These are phyloP conservation scores for Gambusia yucatana DNA, from an alignment of 2,797 vertebrate genomes.

Conservation along the genomic window DNA sequence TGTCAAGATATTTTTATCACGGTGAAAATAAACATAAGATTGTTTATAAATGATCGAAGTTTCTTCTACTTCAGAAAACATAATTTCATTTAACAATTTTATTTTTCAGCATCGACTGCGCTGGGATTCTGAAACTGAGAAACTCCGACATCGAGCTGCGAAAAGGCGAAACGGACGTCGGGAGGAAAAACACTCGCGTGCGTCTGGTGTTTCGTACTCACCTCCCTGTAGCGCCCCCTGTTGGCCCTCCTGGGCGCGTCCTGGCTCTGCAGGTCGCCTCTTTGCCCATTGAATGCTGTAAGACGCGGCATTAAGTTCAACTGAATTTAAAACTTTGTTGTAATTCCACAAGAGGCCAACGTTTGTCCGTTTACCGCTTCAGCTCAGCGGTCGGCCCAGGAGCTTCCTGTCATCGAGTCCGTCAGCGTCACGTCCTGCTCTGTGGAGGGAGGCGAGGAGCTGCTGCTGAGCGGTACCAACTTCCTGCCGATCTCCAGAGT, in stretches of 20 bases:
- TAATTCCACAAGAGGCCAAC: background rate
- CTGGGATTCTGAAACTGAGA: slow-evolving; percentile 92
- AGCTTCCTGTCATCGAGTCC: slow-evolving; percentile 91
- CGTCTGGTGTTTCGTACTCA: slow-evolving; percentile 91
- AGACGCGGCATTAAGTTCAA: slow-evolving; percentile 57
- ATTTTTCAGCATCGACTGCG: slow-evolving; percentile 88
- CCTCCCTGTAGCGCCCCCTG: slow-evolving; percentile 83
- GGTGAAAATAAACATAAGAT: background rate
- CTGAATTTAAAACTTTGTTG: background rate
- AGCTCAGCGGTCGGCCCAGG: slow-evolving; percentile 95
- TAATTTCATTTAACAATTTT: background rate
- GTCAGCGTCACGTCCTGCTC: slow-evolving; percentile 87
- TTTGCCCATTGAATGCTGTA: slow-evolving; percentile 93
- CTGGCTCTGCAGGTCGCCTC: slow-evolving; percentile 90
- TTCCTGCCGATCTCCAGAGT: slow-evolving; percentile 91
- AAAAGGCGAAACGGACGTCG: slow-evolving; percentile 95
- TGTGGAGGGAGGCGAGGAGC: slow-evolving; percentile 89
- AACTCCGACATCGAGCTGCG: slow-evolving; percentile 95
- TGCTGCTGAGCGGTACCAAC: slow-evolving; percentile 88
- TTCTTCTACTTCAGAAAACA: background rate
- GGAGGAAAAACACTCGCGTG: slow-evolving; percentile 92
- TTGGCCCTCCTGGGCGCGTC: slow-evolving; percentile 81
- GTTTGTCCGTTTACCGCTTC: slow-evolving; percentile 14
- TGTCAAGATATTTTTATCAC: background rate
- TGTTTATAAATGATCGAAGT: background rate